Conservation (phyloP, 1,140 invertebrate species). For the Drosophila biarmipes region DNA sequence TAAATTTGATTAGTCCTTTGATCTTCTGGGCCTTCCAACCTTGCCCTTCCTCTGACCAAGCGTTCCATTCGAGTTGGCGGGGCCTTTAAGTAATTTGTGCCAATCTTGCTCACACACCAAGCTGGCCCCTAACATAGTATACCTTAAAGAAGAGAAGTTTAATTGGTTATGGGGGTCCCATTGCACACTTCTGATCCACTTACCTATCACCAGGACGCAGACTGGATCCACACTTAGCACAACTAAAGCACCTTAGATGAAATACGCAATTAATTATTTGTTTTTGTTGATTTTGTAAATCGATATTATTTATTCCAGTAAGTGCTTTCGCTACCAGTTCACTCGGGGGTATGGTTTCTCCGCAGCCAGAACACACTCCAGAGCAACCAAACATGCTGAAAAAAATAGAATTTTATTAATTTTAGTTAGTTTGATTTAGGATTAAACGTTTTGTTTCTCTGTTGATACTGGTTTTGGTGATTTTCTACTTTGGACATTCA, state of each 20-base stretch:
- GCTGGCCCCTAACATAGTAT: conserved; percentile 93
- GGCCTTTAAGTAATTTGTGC: conserved; percentile 94
- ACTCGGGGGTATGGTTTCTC: conserved; percentile 94
- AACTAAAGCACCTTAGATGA: conserved; percentile 97
- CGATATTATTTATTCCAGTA: conserved; percentile 85
- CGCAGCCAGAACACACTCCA: conserved; percentile 94
- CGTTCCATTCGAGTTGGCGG: conserved; percentile 85
- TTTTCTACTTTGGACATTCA: background rate
- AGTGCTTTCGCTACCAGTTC: conserved; percentile 95
- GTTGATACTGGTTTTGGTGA: background rate
- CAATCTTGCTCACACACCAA: conserved; percentile 96
- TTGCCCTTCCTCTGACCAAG: conserved; percentile 92
- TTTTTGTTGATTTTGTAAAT: conserved; percentile 82
- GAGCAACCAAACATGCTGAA: conserved; percentile 94
- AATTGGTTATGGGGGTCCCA: background rate
- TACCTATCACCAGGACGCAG: conserved; percentile 94
- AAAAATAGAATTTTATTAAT: conserved; percentile 72
- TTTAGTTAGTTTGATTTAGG: background rate
- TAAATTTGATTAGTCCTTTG: conserved; percentile 80
- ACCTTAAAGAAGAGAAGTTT: conserved; percentile 85
- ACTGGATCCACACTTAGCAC: conserved; percentile 94
- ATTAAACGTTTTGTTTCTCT: background rate
- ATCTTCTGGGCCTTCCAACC: conserved; percentile 82
- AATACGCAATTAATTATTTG: conserved; percentile 88
- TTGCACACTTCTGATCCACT: background rate